phyloP scores from a whole-genome alignment of 2,797 vertebrate species.

The Picus viridis region DNA sequence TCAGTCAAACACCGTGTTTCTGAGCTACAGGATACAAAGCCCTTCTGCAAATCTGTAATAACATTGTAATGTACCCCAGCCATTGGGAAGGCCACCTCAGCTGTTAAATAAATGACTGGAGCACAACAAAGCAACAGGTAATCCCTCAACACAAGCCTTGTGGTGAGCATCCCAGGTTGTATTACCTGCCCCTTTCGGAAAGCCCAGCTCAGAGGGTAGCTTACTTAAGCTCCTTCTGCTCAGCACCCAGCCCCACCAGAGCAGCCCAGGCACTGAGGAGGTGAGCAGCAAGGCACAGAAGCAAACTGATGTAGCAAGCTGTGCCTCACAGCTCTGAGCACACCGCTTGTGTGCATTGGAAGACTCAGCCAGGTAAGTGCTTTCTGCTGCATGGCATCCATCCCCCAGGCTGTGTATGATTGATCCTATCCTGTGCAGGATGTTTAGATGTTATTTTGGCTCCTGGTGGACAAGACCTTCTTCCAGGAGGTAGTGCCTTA shows the following conservation, averaged over 20 bases:
- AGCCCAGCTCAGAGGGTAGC: conserved; percentile 18
- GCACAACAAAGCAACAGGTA: background rate
- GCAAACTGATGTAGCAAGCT: background rate
- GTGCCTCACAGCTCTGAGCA: background rate
- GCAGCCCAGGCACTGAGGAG: background rate
- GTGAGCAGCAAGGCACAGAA: background rate
- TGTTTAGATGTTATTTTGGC: background rate
- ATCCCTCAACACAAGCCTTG: background rate
- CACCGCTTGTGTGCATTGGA: background rate
- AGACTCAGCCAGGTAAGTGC: background rate
- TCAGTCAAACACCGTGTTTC: background rate
- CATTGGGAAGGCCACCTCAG: background rate
- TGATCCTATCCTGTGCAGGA: rapidly evolving
- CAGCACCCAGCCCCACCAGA: background rate
- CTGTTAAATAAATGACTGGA: background rate
- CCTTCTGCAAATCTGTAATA: background rate
- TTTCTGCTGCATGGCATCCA: background rate
- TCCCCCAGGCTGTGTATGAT: background rate
- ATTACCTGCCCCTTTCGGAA: conserved; percentile 30
- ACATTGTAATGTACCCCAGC: background rate
- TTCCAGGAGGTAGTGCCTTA: background rate
- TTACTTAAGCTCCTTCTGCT: conserved; percentile 32
- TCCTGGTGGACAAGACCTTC: background rate
- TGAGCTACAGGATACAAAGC: background rate
- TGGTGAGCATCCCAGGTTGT: background rate